Evolutionary conservation across 2,113 vertebrate species (phyloP), one percentile per base, ranked within the genome.

Genomic region (Nibea coibor): DNA sequence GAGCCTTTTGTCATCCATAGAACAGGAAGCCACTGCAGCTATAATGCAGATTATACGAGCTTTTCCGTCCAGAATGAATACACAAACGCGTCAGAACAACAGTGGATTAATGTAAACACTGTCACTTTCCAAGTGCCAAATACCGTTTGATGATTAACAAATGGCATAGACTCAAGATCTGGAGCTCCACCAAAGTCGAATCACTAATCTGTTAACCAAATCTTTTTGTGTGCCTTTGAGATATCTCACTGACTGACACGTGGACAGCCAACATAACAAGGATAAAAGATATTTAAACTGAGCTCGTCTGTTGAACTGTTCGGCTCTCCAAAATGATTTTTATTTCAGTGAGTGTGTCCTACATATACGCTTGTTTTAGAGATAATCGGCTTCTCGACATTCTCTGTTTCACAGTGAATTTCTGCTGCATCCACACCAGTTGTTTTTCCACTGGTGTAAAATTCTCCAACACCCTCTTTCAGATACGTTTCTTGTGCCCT

Each of bases 401-500:
- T 48, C 26, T 66, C 1, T 4, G 22, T 35, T 3, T 47, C 26
- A 19, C n/a, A 22, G 6, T 26, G n/a, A 54, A 61, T 28, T 50
- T n/a, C 22, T 48, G 1, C 42, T 71, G 14, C 12, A 26, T 51
- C 3, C 57, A 56, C 24, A 31, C 12, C 9, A 50, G 2, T 39
- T 39, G 14, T 58, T 57, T 5, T 50, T 47, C 4, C 17, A n/a
- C 2, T 15, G n/a, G 24, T 9, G 54, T 82, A 63, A 50, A 74
- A 67, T 47, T 47, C 26, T 12, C 35, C 8, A 45, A 45, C 43
- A 48, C 16, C 15, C 12, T 72, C 19, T 85, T 88, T 58, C 84
- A 99, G 98, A 82, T 98, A 98, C 78, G 96, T 98, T 56, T 99
- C 97, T 3, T 99, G 97, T 93, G 95, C 93, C 4, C 91, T 99